Evolutionary conservation across 2,797 vertebrate genomes (phyloP), one percentile per base, ranked within the genome.

Genomic region (Pampus argenteus): DNA sequence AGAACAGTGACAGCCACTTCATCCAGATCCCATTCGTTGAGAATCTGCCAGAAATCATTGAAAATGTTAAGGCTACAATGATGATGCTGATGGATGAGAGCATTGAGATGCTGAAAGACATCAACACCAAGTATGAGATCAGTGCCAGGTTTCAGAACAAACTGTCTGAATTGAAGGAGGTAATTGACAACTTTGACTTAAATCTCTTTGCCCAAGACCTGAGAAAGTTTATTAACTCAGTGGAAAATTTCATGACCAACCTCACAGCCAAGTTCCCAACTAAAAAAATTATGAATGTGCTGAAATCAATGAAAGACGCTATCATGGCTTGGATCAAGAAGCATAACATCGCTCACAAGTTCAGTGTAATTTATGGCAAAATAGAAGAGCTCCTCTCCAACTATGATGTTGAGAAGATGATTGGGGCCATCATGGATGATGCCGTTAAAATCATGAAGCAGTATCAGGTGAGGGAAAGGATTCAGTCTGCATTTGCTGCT

Each of bases 1-100:
- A 99, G 93, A 99, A 95, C 80, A 93, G 92, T 60, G 93, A 98
- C 38, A 91, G 94, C 65, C 96, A 97, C 67, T 74, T 94, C 25
- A 91, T 98, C 78, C 92, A 90, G 78, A 88, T 99, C 42, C 97
- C 97, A 10, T 96, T 98, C 84, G 82, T 95, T 71, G 93, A 96
- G 86, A 66, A 89, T 60, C 83, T 98, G 14, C 95, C 96, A 18
- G 81, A 71, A 66, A 89, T 95, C 73, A 92, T 96, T 86, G 95
- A 97, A 71, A 92, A 90, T 49, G 66, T 95, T 44, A 96, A 91
- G 87, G 54, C 14, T 40, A 68, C 82, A n/a, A 17, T 95, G 63
- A 81, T 96, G 71, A 89, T 63, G 56, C 83, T 94, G 36, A 81
- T 92, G 91, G 94, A 93, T 63, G 84, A 70, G 3, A 72, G 88